phyloP scores from a whole-genome alignment of 2,888 invertebrate genomes.

The Hetaerina titia region DNA sequence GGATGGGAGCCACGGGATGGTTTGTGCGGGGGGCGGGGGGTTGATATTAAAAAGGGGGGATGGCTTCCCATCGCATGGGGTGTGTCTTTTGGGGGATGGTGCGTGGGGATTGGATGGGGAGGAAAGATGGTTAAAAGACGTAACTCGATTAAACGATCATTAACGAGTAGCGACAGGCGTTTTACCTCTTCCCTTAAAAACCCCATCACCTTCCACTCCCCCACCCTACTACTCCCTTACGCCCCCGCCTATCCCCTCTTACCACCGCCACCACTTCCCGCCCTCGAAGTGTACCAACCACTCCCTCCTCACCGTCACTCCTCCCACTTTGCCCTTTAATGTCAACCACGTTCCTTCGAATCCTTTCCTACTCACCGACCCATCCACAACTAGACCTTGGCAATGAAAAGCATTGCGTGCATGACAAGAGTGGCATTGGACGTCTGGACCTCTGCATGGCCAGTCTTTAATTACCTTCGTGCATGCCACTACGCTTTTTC shows the following conservation, averaged over 20 bases:
- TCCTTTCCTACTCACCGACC: neutral
- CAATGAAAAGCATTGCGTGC: neutral
- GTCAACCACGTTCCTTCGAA: neutral
- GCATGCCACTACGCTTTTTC: no score
- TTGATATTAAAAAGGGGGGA: neutral
- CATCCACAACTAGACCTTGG: neutral
- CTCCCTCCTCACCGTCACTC: constrained; percentile 46
- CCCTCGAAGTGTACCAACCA: constrained; percentile 46
- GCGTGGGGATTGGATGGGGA: neutral
- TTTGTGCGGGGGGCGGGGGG: no score
- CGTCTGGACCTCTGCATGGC: no score
- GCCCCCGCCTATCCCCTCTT: constrained; percentile 51
- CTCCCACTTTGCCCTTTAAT: constrained; percentile 72
- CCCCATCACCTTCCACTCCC: constrained; percentile 60
- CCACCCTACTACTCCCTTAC: constrained; percentile 70
- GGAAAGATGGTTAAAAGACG: constrained; percentile 36
- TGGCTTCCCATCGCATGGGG: neutral
- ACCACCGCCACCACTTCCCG: constrained; percentile 23
- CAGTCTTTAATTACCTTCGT: no score
- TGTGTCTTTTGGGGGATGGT: neutral
- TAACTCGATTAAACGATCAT: constrained; percentile 68
- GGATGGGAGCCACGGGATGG: no score
- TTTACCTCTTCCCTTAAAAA: constrained; percentile 61
- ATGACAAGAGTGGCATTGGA: no score
- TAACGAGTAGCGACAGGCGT: constrained; percentile 67